phyloP scores from a whole-genome alignment of 2,888 invertebrate genomes.

The Trachelus troglodyta region DNA sequence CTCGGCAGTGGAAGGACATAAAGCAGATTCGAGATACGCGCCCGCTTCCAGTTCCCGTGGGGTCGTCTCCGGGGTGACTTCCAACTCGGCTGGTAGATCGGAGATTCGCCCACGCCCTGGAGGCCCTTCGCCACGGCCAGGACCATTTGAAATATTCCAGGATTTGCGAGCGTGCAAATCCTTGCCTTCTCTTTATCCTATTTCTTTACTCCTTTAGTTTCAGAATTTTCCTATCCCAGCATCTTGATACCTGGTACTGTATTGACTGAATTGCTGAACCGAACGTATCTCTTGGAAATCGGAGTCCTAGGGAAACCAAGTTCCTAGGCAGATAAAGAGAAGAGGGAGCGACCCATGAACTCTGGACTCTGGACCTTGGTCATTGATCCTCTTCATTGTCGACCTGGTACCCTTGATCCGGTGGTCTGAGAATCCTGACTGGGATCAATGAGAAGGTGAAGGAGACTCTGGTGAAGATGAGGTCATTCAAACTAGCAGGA shows the following conservation, averaged over 20 bases:
- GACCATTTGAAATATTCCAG: slow-evolving; percentile 2
- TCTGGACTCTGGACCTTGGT: neutral
- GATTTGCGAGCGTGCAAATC: neutral
- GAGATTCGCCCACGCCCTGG: slow-evolving; percentile 60
- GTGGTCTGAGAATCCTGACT: neutral
- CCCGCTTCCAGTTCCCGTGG: slow-evolving; percentile 56
- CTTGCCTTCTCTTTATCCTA: neutral
- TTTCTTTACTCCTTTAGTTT: neutral
- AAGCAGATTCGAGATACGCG: slow-evolving; percentile 60
- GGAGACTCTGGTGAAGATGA: neutral
- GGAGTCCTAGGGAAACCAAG: neutral
- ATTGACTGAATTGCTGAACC: neutral
- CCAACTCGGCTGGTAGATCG: slow-evolving; percentile 49
- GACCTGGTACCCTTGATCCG: neutral
- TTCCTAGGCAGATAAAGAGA: neutral
- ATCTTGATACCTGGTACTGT: neutral
- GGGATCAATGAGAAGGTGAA: neutral
- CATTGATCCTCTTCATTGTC: neutral
- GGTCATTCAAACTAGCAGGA: neutral
- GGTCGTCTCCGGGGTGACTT: slow-evolving; percentile 51
- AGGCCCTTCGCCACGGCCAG: neutral
- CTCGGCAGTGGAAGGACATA: slow-evolving; percentile 50
- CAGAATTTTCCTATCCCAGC: neutral
- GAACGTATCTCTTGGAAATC: neutral
- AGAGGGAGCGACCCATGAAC: neutral